A percentile compares a stretch with the other conserved stretches of the same genome.
Conservation (phyloP, 2,797 vertebrate species). For the Vultur gryphus region DNA sequence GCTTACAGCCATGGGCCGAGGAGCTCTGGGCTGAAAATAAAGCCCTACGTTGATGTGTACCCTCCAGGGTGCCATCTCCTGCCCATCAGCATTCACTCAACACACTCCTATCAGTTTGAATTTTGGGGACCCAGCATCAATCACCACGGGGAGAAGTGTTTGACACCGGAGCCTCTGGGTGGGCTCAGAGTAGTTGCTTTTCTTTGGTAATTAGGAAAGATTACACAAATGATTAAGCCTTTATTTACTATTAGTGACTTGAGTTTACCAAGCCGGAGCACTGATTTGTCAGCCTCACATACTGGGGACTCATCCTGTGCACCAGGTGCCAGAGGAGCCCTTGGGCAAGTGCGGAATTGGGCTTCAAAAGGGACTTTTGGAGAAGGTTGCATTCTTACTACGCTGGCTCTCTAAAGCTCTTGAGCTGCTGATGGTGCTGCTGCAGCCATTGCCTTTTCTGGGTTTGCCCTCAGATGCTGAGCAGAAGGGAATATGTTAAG, state of each 20-base stretch:
- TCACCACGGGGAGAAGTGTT: neutral
- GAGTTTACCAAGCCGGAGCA: neutral
- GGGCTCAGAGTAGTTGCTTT: slow-evolving; percentile 22
- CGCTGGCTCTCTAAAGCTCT: neutral
- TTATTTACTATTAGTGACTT: neutral
- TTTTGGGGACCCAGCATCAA: neutral
- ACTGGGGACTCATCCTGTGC: neutral
- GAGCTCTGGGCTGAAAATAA: neutral
- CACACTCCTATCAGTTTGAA: neutral
- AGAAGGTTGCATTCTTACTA: neutral
- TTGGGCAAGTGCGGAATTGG: neutral
- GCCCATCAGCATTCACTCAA: neutral
- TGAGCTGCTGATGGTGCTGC: neutral
- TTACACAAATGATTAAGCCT: slow-evolving; percentile 7
- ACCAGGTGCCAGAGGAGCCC: neutral
- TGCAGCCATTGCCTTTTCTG: neutral
- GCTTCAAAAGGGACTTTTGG: neutral
- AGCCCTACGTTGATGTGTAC: neutral
- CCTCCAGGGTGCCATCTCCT: neutral
- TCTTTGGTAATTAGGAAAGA: slow-evolving; percentile 16
- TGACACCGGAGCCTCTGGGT: slow-evolving; percentile 4
- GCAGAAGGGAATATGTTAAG: neutral
- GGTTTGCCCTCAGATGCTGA: neutral
- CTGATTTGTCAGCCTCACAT: neutral
- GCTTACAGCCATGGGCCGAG: neutral